phyloP scores from a whole-genome alignment of 2,113 vertebrate species.

The Syrmaticus mikado region DNA sequence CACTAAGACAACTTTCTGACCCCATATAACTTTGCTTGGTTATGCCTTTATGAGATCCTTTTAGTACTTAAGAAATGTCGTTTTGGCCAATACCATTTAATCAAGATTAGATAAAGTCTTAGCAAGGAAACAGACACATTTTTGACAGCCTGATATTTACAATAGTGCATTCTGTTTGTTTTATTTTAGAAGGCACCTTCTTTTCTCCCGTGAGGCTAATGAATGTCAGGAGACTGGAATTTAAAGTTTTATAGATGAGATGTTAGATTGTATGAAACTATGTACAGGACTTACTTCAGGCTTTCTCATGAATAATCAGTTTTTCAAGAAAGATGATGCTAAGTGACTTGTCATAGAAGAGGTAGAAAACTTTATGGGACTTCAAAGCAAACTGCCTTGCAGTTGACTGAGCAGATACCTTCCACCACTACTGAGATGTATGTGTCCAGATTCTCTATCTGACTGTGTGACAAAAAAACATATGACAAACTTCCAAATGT shows the following conservation, averaged over 20 bases:
- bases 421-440: background rate
- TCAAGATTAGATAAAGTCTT: background rate
- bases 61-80: background rate
- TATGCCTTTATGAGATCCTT: background rate
- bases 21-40: background rate
- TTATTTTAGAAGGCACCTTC: background rate
- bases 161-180: background rate
- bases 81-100: background rate
- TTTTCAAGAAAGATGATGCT: background rate
- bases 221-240: background rate
- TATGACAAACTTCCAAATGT: background rate
- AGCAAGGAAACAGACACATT: background rate
- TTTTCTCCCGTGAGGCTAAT: background rate
- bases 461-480: background rate
- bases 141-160: background rate
- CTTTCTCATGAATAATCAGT: background rate
- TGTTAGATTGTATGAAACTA: background rate
- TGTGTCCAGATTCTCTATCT: background rate
- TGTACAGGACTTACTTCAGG: background rate
- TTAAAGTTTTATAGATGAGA: background rate
- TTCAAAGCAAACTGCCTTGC: background rate
- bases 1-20: background rate
- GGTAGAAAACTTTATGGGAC: background rate
- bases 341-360: background rate
- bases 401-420: background rate